A percentile compares a stretch with the other conserved stretches of the same genome.
These are phyloP conservation scores for Epinephelus cyanopodus DNA, from an alignment of 2,113 vertebrate species.

Conservation along the genomic window DNA sequence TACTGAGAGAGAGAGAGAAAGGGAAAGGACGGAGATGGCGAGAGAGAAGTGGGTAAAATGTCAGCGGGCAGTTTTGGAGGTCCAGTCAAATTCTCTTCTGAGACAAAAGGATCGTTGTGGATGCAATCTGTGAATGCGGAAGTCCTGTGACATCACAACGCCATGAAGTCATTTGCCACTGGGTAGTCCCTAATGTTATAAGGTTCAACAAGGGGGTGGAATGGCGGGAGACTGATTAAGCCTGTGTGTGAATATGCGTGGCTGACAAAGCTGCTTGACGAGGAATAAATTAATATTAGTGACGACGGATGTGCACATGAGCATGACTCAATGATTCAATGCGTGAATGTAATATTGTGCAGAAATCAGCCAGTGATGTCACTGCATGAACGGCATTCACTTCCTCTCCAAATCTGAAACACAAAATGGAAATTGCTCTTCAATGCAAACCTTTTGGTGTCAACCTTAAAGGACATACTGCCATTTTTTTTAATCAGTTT, in stretches of 20 bases:
- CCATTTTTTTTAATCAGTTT: not conserved
- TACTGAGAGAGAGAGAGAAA: not conserved
- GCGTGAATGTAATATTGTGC: not conserved
- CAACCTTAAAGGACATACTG: not conserved
- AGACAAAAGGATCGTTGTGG: constrained; percentile 77
- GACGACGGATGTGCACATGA: constrained; percentile 3
- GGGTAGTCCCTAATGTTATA: constrained; percentile 34
- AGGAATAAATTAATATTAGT: constrained; percentile 20
- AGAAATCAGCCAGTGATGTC: constrained; percentile 1
- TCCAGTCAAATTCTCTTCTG: constrained; percentile 25
- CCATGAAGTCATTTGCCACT: constrained; percentile 36
- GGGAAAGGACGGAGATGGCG: not conserved
- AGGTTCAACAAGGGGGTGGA: constrained; percentile 69
- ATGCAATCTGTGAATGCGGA: constrained; percentile 54
- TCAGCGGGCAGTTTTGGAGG: constrained; percentile 36
- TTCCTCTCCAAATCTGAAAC: not conserved
- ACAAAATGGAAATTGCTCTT: not conserved
- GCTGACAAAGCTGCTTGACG: not conserved
- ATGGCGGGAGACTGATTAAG: constrained; percentile 73
- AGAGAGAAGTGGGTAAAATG: constrained; percentile 54
- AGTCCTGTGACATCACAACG: constrained; percentile 66
- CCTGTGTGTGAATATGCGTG: constrained; percentile 5
- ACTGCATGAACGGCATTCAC: not conserved
- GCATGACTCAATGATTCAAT: not conserved
- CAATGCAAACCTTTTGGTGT: not conserved